Percentiles rank a stretch among this genome's conserved stretches.
Evolutionary conservation across 2,797 vertebrate genomes (phyloP).

Genomic region (Clarias laeviceps): DNA sequence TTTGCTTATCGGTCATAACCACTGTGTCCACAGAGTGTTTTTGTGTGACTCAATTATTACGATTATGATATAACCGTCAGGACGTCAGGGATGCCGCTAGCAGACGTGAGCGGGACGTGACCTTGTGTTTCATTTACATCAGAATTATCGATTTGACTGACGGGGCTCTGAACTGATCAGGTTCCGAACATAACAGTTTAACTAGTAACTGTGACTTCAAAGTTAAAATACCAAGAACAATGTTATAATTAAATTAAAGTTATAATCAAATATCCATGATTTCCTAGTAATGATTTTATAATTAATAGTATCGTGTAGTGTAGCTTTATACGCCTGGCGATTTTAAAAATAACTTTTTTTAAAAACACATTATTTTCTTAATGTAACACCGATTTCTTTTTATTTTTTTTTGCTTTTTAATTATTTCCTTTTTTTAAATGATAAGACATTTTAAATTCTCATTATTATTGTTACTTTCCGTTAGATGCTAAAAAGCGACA

Average conservation of each 20-base stretch:
- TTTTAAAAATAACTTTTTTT: neutral
- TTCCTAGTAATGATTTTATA: neutral
- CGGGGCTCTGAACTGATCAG: too few relatives aligned
- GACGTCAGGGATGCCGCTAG: neutral
- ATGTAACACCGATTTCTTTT: neutral
- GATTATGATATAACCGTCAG: neutral
- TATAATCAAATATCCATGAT: neutral
- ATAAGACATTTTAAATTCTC: too few relatives aligned
- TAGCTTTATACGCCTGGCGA: neutral
- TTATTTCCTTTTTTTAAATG: too few relatives aligned
- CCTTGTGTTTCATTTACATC: neutral
- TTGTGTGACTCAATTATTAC: neutral
- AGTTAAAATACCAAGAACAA: too few relatives aligned
- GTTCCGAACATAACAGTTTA: too few relatives aligned
- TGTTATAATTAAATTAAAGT: too few relatives aligned
- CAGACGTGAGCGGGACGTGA: too few relatives aligned
- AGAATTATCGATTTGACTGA: neutral
- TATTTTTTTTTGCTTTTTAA: neutral
- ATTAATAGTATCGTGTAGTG: neutral
- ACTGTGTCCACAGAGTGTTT: constrained; percentile 44
- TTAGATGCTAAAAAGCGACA: neutral
- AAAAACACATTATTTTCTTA: neutral
- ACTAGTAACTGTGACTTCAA: too few relatives aligned
- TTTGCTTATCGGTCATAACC: constrained; percentile 44
- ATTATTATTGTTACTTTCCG: too few relatives aligned